Evolutionary conservation across 2,113 vertebrate species (phyloP).

Genomic region (Phodopus roborovskii): DNA sequence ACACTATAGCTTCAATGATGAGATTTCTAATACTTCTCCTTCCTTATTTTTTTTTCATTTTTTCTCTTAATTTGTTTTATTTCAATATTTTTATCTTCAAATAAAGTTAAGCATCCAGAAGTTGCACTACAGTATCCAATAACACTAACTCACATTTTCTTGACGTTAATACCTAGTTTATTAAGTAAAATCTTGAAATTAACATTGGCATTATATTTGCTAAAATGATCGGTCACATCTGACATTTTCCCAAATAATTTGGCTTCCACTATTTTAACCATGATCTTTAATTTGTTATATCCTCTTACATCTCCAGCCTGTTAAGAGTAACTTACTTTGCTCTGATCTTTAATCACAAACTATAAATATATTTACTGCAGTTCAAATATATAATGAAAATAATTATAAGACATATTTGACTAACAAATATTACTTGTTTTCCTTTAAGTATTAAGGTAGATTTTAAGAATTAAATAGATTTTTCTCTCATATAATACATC

Average conservation of each 20-base stretch:
- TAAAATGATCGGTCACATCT: not conserved
- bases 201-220: not conserved
- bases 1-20: not conserved
- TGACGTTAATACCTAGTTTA: not conserved
- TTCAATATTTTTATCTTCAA: not conserved
- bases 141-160: not conserved
- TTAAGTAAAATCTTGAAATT: not conserved
- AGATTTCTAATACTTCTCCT: not conserved
- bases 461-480: no score
- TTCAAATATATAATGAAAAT: not conserved
- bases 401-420: not conserved
- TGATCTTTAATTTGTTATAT: not conserved
- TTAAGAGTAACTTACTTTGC: not conserved
- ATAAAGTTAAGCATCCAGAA: not conserved
- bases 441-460: not conserved
- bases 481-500: not conserved
- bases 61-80: not conserved
- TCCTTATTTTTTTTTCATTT: not conserved
- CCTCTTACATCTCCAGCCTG: not conserved
- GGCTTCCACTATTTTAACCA: not conserved
- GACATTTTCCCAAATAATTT: not conserved
- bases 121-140: not conserved
- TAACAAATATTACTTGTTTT: not conserved
- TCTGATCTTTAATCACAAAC: not conserved
- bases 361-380: not conserved